Evolutionary conservation across 2,888 invertebrate genomes (phyloP).

Genomic region (Drosophila cracens): DNA sequence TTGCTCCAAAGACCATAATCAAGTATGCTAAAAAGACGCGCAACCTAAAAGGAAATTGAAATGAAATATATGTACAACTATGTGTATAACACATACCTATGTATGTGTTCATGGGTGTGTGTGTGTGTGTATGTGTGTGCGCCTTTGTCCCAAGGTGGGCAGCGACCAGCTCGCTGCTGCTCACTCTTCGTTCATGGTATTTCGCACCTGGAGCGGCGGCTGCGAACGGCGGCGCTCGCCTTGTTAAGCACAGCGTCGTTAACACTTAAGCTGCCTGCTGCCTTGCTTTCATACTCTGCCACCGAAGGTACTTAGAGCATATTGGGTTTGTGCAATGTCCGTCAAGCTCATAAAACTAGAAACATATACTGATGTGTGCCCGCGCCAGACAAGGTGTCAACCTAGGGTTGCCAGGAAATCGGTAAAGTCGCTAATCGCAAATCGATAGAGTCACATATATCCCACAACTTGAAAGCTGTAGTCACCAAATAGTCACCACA

Average conservation of each 20-base stretch:
- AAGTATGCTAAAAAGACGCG: conserved; percentile 81
- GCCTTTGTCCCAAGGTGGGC: conserved; percentile 48
- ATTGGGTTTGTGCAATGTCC: neutral
- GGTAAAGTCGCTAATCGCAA: neutral
- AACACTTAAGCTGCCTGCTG: conserved; percentile 62
- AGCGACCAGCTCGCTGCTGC: conserved; percentile 44
- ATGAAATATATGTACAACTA: conserved; percentile 73
- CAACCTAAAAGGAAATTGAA: conserved; percentile 81
- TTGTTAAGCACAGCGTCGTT: conserved; percentile 80
- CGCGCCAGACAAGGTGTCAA: too few relatives aligned
- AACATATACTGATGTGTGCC: neutral
- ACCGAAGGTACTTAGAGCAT: neutral
- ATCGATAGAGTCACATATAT: neutral
- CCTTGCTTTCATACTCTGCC: neutral
- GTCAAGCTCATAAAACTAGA: neutral
- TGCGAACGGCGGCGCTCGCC: conserved; percentile 73
- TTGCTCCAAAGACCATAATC: conserved; percentile 74
- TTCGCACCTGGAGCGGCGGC: conserved; percentile 79
- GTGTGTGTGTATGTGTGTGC: conserved; percentile 16
- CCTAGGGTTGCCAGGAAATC: neutral
- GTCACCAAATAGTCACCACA: too few relatives aligned
- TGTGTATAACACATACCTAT: neutral
- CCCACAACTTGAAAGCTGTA: neutral
- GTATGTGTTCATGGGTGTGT: conserved; percentile 9
- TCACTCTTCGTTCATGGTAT: conserved; percentile 77